phyloP scores from a whole-genome alignment of 2,888 invertebrate species.

The Ectemnius continuus region DNA sequence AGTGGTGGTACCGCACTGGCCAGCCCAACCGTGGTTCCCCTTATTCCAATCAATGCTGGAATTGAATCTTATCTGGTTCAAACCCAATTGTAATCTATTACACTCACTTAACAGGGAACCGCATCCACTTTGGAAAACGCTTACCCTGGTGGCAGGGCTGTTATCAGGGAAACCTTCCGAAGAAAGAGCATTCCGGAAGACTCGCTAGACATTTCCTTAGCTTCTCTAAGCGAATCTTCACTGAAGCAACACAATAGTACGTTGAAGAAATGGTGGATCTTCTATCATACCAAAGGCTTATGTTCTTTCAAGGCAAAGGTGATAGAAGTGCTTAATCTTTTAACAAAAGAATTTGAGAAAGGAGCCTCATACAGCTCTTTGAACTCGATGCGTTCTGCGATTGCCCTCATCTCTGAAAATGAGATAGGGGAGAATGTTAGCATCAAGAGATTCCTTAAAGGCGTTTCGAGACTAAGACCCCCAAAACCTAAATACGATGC shows the following conservation, averaged over 20 bases:
- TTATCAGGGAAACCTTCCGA: neutral
- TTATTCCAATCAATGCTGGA: neutral
- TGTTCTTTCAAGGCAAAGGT: neutral
- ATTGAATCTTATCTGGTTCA: too few species aligned
- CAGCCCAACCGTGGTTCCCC: neutral
- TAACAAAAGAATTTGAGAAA: neutral
- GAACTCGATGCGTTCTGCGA: neutral
- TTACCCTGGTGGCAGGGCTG: neutral
- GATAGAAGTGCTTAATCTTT: neutral
- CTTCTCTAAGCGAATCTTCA: neutral
- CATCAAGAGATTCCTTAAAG: neutral
- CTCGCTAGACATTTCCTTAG: neutral
- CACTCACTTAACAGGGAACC: too few species aligned
- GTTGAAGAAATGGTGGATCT: neutral
- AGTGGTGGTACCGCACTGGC: neutral
- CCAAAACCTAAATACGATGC: neutral
- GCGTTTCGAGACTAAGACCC: neutral
- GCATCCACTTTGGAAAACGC: neutral
- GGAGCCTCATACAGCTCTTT: neutral
- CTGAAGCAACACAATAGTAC: neutral
- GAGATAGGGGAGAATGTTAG: neutral
- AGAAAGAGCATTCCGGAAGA: neutral
- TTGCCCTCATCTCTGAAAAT: neutral
- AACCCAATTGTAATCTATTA: too few species aligned
- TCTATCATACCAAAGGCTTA: neutral